These are phyloP conservation scores for Amniataba percoides DNA, from an alignment of 2,797 vertebrate genomes.

Conservation along the genomic window DNA sequence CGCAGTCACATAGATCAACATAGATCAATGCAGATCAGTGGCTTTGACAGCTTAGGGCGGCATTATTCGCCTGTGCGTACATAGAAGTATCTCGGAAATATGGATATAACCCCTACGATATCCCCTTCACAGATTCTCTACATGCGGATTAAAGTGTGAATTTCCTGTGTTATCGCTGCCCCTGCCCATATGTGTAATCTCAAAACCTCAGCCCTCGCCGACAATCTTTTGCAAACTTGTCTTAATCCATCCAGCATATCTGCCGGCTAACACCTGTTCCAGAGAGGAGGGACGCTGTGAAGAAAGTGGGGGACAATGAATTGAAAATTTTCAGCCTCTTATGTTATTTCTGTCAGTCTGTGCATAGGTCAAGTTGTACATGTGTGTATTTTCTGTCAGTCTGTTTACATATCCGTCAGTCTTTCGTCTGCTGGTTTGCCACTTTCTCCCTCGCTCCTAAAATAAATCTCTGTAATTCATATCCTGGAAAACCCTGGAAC, in stretches of 20 bases:
- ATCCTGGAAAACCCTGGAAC: slow-evolving; percentile 46
- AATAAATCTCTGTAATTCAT: slow-evolving; percentile 54
- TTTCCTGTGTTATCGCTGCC: slow-evolving; percentile 65
- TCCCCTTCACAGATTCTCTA: slow-evolving; percentile 50
- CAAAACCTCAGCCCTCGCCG: slow-evolving; percentile 62
- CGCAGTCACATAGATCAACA: slow-evolving; percentile 41
- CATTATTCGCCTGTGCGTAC: slow-evolving; percentile 58
- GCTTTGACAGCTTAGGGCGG: slow-evolving; percentile 68
- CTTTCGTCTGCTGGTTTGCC: slow-evolving; percentile 29
- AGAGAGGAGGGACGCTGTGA: slow-evolving; percentile 6
- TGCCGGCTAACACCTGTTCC: slow-evolving; percentile 73
- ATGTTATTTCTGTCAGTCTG: slow-evolving; percentile 14
- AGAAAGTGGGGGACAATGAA: slow-evolving; percentile 10
- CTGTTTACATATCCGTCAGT: slow-evolving; percentile 40
- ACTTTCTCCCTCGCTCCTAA: slow-evolving; percentile 40
- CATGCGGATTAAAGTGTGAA: slow-evolving; percentile 77
- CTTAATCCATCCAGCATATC: slow-evolving; percentile 69
- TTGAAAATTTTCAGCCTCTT: slow-evolving; percentile 4
- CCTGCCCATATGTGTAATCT: slow-evolving; percentile 75
- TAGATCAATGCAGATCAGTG: slow-evolving; percentile 49
- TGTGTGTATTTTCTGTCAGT: slow-evolving; percentile 44
- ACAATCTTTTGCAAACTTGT: slow-evolving; percentile 76
- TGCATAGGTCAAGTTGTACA: slow-evolving; percentile 9
- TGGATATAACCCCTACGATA: slow-evolving; percentile 37
- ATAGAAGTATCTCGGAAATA: slow-evolving; percentile 54